phyloP scores from a whole-genome alignment of 2,797 vertebrate species.

The Heteromormyrus szaboi region DNA sequence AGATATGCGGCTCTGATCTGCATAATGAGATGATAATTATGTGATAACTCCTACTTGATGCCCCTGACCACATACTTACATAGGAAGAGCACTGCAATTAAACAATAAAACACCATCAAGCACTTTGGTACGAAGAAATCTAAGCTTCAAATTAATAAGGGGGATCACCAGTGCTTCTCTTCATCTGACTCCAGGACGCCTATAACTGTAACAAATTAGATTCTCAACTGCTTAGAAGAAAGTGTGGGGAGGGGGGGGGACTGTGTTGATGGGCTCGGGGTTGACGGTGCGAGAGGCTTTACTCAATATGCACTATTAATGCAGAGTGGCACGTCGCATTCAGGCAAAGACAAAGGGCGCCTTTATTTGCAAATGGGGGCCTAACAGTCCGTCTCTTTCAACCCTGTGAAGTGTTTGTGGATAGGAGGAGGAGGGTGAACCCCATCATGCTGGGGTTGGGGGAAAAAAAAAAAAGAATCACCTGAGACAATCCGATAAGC shows the following conservation, averaged over 20 bases:
- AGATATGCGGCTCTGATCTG: background rate
- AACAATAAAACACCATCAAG: conserved; percentile 7
- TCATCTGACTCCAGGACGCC: background rate
- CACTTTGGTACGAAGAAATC: background rate
- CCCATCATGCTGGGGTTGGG: background rate
- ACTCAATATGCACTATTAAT: conserved; percentile 12
- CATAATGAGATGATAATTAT: conserved; percentile 3
- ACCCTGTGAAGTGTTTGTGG: conserved; percentile 20
- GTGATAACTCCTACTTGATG: conserved; percentile 4
- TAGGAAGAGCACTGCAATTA: conserved; percentile 2
- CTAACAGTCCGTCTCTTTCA: conserved; percentile 13
- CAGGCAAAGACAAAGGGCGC: background rate
- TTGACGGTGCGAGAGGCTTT: background rate
- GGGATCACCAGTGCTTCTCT: background rate
- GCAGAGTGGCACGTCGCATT: conserved; percentile 3
- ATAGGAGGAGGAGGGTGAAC: background rate
- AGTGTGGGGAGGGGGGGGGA: too few species aligned
- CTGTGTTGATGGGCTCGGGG: background rate
- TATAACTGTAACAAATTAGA: background rate
- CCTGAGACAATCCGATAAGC: background rate
- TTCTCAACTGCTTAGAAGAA: background rate
- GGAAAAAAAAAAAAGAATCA: background rate
- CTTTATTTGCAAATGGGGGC: background rate
- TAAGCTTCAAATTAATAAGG: background rate
- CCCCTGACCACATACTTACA: conserved; percentile 1